Evolutionary conservation across 1,140 invertebrate species (phyloP).

Genomic region (Drosophila sp.): DNA sequence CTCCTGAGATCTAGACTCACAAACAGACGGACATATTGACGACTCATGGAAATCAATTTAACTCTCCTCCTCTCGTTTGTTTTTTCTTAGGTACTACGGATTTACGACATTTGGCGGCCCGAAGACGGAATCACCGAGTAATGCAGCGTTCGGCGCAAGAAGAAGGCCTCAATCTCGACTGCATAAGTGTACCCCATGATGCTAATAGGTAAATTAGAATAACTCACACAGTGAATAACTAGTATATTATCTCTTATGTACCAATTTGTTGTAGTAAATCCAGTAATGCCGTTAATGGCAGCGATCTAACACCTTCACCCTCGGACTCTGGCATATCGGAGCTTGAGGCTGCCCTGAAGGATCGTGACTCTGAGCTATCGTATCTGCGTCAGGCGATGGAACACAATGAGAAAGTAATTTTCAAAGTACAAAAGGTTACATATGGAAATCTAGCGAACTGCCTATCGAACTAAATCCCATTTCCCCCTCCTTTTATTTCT

Average conservation of each 20-base stretch:
- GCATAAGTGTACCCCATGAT: constrained; percentile 47
- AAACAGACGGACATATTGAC: too few species aligned
- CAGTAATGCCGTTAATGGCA: constrained; percentile 51
- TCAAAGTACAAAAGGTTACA: constrained; percentile 83
- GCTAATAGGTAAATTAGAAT: constrained; percentile 43
- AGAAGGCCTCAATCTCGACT: constrained; percentile 39
- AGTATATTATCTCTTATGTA: neutral
- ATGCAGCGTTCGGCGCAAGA: constrained; percentile 55
- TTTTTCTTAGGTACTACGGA: constrained; percentile 67
- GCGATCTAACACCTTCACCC: constrained; percentile 88
- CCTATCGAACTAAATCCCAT: neutral
- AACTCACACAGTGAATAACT: too few species aligned
- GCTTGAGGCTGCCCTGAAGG: constrained; percentile 88
- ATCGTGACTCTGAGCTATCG: constrained; percentile 89
- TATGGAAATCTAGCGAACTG: neutral
- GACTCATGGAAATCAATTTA: too few species aligned
- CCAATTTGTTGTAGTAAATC: constrained; percentile 38
- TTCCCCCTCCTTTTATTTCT: neutral
- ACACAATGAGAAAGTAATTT: constrained; percentile 91
- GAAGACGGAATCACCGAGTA: constrained; percentile 59
- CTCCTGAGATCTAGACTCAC: too few species aligned
- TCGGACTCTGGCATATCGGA: constrained; percentile 92
- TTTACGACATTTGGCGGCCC: constrained; percentile 63
- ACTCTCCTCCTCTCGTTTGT: neutral
- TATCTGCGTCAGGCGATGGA: constrained; percentile 90